A percentile compares a stretch with the other conserved stretches of the same genome.
These are phyloP conservation scores for Champsocephalus gunnari DNA, from an alignment of 2,797 vertebrate species.

Conservation along the genomic window DNA sequence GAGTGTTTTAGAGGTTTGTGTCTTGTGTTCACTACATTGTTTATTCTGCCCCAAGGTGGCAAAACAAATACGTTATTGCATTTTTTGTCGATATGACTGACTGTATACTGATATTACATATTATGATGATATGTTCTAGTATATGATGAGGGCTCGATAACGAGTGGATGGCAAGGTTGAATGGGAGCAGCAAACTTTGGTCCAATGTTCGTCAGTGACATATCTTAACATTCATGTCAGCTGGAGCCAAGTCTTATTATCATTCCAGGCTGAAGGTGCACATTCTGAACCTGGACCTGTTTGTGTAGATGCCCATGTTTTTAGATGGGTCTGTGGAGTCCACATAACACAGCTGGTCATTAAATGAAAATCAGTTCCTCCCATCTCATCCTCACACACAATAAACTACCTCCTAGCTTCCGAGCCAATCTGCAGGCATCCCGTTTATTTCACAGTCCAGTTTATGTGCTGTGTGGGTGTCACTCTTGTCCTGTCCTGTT, in stretches of 20 bases:
- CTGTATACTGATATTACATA: neutral
- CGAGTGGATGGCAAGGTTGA: neutral
- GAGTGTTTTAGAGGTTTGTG: neutral
- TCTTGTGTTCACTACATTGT: neutral
- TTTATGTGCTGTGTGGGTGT: slow-evolving; percentile 69
- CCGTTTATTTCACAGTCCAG: slow-evolving; percentile 64
- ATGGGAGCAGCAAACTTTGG: slow-evolving; percentile 16
- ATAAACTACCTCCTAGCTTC: slow-evolving; percentile 54
- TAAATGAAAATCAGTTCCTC: slow-evolving; percentile 71
- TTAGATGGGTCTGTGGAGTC: slow-evolving; percentile 56
- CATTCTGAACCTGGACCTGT: slow-evolving; percentile 32
- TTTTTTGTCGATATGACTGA: neutral
- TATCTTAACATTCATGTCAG: slow-evolving; percentile 70
- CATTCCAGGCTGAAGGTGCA: slow-evolving; percentile 37
- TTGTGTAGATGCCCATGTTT: slow-evolving; percentile 54
- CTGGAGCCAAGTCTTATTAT: slow-evolving; percentile 71
- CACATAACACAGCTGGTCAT: slow-evolving; percentile 70
- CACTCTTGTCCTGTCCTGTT: slow-evolving; percentile 48
- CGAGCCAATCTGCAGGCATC: slow-evolving; percentile 53
- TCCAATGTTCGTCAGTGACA: slow-evolving; percentile 32
- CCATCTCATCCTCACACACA: slow-evolving; percentile 59
- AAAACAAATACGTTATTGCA: neutral
- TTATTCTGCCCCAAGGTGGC: neutral
- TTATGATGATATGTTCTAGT: neutral
- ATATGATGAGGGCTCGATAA: neutral